These are phyloP conservation scores for Acrossocheilus fasciatus DNA, from an alignment of 2,797 vertebrate genomes.

Conservation along the genomic window DNA sequence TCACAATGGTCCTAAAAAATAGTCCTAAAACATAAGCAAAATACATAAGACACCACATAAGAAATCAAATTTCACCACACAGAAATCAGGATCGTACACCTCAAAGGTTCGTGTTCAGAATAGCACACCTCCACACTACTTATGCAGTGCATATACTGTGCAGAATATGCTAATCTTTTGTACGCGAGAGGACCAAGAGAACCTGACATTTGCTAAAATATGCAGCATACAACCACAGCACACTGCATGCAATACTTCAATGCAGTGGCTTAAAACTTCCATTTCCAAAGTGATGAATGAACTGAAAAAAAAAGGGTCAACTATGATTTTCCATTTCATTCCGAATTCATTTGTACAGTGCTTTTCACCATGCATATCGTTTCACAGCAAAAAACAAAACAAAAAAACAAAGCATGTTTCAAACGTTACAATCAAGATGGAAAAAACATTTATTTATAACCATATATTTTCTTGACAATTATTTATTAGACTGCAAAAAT, in stretches of 20 bases:
- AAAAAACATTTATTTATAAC: fast-evolving
- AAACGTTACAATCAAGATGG: background rate
- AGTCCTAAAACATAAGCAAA: too few relatives aligned
- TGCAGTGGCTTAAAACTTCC: background rate
- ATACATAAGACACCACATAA: too few relatives aligned
- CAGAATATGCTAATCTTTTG: too few relatives aligned
- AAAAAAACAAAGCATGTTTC: background rate
- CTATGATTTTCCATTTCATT: background rate
- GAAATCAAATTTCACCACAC: too few relatives aligned
- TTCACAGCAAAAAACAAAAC: background rate
- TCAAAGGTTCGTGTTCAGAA: too few relatives aligned
- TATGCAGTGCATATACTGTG: too few relatives aligned
- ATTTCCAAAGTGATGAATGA: background rate
- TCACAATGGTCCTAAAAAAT: too few relatives aligned
- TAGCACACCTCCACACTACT: too few relatives aligned
- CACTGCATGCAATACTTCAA: background rate
- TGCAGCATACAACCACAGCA: background rate
- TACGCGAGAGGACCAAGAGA: background rate
- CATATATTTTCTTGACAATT: too few relatives aligned
- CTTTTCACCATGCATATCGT: background rate
- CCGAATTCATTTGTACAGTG: background rate
- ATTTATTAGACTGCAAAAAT: too few relatives aligned
- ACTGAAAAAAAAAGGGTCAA: background rate
- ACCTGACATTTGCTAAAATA: background rate
- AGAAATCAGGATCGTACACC: too few relatives aligned